These are phyloP conservation scores for Plodia interpunctella DNA, from an alignment of 1,140 invertebrate species.

Conservation along the genomic window DNA sequence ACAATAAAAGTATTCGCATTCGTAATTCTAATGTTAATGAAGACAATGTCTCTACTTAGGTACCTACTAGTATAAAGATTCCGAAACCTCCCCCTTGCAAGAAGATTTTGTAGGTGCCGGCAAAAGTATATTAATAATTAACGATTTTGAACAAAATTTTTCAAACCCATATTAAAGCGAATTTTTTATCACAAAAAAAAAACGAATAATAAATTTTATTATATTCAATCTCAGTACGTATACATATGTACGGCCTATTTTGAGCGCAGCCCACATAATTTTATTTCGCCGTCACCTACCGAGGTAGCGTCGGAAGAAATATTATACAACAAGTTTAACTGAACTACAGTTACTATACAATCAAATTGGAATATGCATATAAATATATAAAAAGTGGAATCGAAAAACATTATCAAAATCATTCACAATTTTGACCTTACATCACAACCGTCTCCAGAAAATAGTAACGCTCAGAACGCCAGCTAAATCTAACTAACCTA, in stretches of 20 bases:
- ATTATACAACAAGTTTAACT: constrained; percentile 14
- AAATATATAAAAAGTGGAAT: constrained; percentile 30
- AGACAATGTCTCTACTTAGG: not conserved
- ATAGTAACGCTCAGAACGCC: not conserved
- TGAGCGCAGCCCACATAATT: not conserved
- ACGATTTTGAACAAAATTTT: too few species aligned
- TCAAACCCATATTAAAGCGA: too few species aligned
- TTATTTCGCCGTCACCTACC: constrained; percentile 6
- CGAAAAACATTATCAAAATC: constrained; percentile 20
- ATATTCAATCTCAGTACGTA: not conserved
- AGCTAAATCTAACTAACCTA: not conserved
- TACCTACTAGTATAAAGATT: not conserved
- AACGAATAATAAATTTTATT: not conserved
- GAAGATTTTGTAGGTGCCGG: not conserved
- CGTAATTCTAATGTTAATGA: not conserved
- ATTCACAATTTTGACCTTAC: constrained; percentile 17
- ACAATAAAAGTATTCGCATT: not conserved
- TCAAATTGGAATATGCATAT: constrained; percentile 17
- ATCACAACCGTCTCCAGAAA: constrained; percentile 26
- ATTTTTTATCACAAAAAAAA: too few species aligned
- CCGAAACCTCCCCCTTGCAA: not conserved
- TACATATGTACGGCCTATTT: not conserved
- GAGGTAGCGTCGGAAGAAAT: constrained; percentile 5
- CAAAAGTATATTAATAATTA: not conserved
- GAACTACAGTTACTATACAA: constrained; percentile 13